Conservation (phyloP, 2,797 vertebrate genomes). For the Protosalanx chinensis region DNA sequence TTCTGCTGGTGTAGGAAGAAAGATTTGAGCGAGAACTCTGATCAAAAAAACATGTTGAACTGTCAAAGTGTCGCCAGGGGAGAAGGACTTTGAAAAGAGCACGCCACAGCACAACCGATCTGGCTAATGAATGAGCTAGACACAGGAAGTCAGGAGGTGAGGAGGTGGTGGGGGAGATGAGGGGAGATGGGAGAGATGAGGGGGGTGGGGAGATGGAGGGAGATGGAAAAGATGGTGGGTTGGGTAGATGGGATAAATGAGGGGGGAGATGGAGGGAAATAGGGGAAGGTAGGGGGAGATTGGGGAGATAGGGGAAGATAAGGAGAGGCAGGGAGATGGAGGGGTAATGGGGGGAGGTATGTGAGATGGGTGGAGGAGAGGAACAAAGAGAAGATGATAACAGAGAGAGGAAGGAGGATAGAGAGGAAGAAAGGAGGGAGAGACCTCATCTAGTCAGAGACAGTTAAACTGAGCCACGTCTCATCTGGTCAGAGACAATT, state of each 20-base stretch:
- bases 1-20: neutral
- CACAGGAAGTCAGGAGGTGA: constrained; percentile 9
- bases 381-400: constrained; percentile 13
- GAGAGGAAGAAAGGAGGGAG: neutral
- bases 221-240: neutral
- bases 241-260: constrained; percentile 7
- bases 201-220: neutral
- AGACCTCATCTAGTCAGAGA: neutral
- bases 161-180: neutral
- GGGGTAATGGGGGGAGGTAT: neutral
- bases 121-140: constrained; percentile 31
- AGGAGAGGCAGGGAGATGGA: neutral
- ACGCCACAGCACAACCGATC: constrained; percentile 17
- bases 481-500: neutral
- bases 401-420: constrained; percentile 14
- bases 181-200: neutral
- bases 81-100: constrained; percentile 40
- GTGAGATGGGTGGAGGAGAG: neutral
- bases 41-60: constrained; percentile 26
- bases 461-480: neutral
- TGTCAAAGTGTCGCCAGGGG: constrained; percentile 48
- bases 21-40: neutral
- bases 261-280: constrained; percentile 24
- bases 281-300: constrained; percentile 27
- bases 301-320: constrained; percentile 4